Percentiles rank a stretch among this genome's conserved stretches.
Evolutionary conservation across 2,888 invertebrate species (phyloP).

Genomic region (Drosophila yooni): DNA sequence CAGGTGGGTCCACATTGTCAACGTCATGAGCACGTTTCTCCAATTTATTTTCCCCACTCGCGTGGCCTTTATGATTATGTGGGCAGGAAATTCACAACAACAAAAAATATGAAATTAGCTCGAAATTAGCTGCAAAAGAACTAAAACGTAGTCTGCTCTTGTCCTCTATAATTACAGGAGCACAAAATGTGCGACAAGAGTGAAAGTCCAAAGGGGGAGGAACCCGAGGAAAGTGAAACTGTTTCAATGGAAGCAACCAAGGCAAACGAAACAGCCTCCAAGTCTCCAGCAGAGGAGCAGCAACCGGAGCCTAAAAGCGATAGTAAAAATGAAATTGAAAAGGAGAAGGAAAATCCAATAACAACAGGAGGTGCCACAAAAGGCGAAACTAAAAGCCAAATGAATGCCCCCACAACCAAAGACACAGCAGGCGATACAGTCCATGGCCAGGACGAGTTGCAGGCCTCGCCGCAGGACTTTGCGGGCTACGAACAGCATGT

Average conservation of each 20-base stretch:
- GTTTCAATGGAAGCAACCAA: constrained; percentile 18
- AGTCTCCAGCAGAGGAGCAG: constrained; percentile 12
- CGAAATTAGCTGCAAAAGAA: constrained; percentile 65
- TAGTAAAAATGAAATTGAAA: constrained; percentile 7
- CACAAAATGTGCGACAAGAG: constrained; percentile 49
- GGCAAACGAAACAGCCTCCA: constrained; percentile 23
- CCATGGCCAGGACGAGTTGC: constrained; percentile 17
- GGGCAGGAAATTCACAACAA: constrained; percentile 41
- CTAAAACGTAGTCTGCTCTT: constrained; percentile 68
- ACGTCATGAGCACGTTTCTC: constrained; percentile 73
- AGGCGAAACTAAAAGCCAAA: constrained; percentile 23
- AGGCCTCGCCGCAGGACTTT: constrained; percentile 58
- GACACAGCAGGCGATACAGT: constrained; percentile 28
- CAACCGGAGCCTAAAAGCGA: constrained; percentile 6
- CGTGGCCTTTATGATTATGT: constrained; percentile 48
- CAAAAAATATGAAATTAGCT: constrained; percentile 73
- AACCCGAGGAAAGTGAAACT: constrained; percentile 18
- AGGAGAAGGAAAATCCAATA: constrained; percentile 4
- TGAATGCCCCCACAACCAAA: background rate
- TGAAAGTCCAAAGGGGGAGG: constrained; percentile 14
- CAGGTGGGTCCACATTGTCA: constrained; percentile 65
- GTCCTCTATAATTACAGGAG: constrained; percentile 65
- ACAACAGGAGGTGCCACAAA: constrained; percentile 8
- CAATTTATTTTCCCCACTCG: constrained; percentile 63
- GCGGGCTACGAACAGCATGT: constrained; percentile 87